phyloP scores from a whole-genome alignment of 2,797 vertebrate genomes.

The Somateria mollissima region DNA sequence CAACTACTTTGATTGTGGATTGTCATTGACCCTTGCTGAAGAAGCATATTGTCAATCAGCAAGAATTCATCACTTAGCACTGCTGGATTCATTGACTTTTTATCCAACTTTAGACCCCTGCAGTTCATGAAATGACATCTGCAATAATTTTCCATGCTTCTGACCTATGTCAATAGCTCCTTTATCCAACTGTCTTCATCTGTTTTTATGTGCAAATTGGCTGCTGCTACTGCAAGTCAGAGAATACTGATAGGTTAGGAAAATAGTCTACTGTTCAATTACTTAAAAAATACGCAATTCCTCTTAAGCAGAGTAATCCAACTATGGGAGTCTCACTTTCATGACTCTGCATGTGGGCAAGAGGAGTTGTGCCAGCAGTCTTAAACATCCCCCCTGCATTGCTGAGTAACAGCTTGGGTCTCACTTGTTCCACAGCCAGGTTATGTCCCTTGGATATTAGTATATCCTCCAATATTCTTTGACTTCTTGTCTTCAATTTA shows the following conservation, averaged over 20 bases:
- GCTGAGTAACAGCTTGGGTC: background rate
- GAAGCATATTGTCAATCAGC: background rate
- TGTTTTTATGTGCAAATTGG: background rate
- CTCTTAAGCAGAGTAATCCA: background rate
- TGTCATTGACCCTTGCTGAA: background rate
- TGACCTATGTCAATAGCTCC: background rate
- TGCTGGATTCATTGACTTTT: conserved; percentile 4
- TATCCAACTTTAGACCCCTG: background rate
- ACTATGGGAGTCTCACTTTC: background rate
- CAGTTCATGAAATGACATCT: conserved; percentile 27
- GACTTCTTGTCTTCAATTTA: background rate
- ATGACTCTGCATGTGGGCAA: background rate
- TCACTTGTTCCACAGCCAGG: background rate
- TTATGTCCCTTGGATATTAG: background rate
- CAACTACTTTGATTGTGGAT: conserved; percentile 32
- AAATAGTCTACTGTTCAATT: background rate
- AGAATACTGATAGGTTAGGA: background rate
- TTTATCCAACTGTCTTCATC: background rate
- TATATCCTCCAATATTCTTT: background rate
- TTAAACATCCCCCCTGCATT: background rate
- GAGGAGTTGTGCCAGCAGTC: background rate
- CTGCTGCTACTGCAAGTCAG: background rate
- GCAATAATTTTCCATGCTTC: background rate
- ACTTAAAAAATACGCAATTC: background rate
- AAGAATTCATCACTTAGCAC: background rate